These are phyloP conservation scores for Scaptomyza flava DNA, from an alignment of 2,888 invertebrate genomes.

Conservation along the genomic window DNA sequence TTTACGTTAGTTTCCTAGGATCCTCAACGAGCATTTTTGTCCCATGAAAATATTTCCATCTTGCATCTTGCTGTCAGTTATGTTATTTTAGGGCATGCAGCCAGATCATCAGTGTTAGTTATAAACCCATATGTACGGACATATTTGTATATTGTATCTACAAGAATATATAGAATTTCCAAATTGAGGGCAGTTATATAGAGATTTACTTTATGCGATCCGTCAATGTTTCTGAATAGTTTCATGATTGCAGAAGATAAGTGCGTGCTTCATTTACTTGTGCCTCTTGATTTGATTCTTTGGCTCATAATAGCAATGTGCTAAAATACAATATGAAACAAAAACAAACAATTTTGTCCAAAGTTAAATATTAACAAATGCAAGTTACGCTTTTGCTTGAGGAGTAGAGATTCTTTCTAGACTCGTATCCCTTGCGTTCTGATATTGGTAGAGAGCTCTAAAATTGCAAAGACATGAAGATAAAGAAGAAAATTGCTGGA, in stretches of 20 bases:
- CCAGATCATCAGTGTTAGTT: constrained; percentile 21
- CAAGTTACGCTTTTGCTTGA: constrained; percentile 53
- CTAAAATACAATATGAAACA: constrained; percentile 70
- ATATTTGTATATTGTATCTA: constrained; percentile 27
- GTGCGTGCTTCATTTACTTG: constrained; percentile 16
- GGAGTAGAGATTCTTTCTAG: constrained; percentile 6
- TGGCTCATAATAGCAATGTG: constrained; percentile 26
- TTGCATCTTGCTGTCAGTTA: constrained; percentile 12
- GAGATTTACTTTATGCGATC: constrained; percentile 40
- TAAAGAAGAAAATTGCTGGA: constrained; percentile 16
- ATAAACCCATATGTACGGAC: constrained; percentile 7
- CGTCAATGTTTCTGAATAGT: constrained; percentile 18
- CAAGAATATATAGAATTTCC: constrained; percentile 45
- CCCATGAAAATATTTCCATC: constrained; percentile 27
- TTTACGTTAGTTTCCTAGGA: constrained; percentile 36
- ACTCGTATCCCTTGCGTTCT: constrained; percentile 24
- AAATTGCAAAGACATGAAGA: constrained; percentile 17
- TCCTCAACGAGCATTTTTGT: constrained; percentile 23
- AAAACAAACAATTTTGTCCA: constrained; percentile 62
- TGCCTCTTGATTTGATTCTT: constrained; percentile 7
- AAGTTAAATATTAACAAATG: constrained; percentile 49
- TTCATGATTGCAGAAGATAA: constrained; percentile 20
- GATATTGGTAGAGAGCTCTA: constrained; percentile 23
- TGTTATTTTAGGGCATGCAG: constrained; percentile 9
- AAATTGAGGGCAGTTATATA: constrained; percentile 39